A percentile compares a stretch with the other conserved stretches of the same genome.
Evolutionary conservation across 2,888 invertebrate genomes (phyloP).

Genomic region (Agrypnus murinus): DNA sequence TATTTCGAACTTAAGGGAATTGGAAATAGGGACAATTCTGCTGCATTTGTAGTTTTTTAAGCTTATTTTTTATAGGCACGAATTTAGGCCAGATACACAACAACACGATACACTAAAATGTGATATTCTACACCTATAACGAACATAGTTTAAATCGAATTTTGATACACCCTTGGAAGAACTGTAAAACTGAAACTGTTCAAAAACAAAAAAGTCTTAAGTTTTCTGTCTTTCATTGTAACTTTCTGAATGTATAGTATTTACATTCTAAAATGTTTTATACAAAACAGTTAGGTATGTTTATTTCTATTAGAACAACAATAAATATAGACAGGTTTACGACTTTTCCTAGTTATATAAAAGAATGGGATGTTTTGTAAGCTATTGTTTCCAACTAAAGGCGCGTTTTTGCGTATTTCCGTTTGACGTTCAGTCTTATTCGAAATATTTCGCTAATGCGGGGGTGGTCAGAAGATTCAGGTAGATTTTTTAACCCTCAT

Average conservation of each 20-base stretch:
- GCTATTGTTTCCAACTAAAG: constrained; percentile 29
- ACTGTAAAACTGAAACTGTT: too few relatives aligned
- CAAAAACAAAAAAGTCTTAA: too few relatives aligned
- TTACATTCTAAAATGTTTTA: too few relatives aligned
- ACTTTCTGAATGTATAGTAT: too few relatives aligned
- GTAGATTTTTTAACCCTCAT: constrained; percentile 49
- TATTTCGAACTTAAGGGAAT: constrained; percentile 36
- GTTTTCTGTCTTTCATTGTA: too few relatives aligned
- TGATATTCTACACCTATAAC: constrained; percentile 17
- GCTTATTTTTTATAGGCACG: constrained; percentile 41
- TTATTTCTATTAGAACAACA: too few relatives aligned
- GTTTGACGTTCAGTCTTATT: constrained; percentile 4
- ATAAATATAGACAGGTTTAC: constrained; percentile 12
- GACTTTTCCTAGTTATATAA: background rate
- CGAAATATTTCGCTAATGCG: constrained; percentile 44
- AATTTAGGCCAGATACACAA: constrained; percentile 42
- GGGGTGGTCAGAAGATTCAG: constrained; percentile 46
- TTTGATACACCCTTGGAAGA: constrained; percentile 8
- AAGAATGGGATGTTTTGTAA: constrained; percentile 18
- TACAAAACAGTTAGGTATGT: too few relatives aligned
- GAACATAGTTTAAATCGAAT: background rate
- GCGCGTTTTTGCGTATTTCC: constrained; percentile 34
- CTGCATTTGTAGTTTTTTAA: constrained; percentile 37
- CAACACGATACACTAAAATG: constrained; percentile 12
- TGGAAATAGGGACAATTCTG: constrained; percentile 43